Conservation (phyloP, 1,140 invertebrate species). For the Palaemon carinicauda region DNA sequence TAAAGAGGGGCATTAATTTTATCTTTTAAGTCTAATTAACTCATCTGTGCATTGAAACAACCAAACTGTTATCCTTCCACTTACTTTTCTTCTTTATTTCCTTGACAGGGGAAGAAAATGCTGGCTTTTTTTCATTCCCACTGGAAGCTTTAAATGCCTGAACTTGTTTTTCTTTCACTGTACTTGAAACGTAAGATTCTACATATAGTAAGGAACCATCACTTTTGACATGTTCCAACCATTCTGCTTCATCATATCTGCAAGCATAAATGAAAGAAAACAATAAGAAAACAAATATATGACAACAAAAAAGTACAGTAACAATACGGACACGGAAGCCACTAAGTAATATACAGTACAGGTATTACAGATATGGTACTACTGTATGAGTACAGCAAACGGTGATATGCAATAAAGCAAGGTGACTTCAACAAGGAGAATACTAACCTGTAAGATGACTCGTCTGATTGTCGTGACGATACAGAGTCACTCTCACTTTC, state of each 20-base stretch:
- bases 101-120: constrained; percentile 32
- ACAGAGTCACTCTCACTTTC: constrained; percentile 28
- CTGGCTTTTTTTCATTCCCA: constrained; percentile 27
- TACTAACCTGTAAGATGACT: constrained; percentile 2
- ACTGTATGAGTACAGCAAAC: not conserved
- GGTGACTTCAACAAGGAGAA: too few species aligned
- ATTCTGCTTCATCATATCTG: constrained; percentile 58
- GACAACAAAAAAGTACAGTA: not conserved
- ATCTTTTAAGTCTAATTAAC: not conserved
- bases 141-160: constrained; percentile 46
- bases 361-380: too few species aligned
- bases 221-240: constrained; percentile 47
- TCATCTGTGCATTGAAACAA: not conserved
- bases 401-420: not conserved
- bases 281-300: not conserved
- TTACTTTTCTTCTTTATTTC: constrained; percentile 50
- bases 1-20: too few species aligned
- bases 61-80: not conserved
- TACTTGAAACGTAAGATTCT: constrained; percentile 59
- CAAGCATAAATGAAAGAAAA: not conserved
- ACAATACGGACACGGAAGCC: not conserved
- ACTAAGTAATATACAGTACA: too few species aligned
- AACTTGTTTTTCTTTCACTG: constrained; percentile 55
- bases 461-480: constrained; percentile 30
- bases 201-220: constrained; percentile 58